These are phyloP conservation scores for Sesia apiformis DNA, from an alignment of 2,888 invertebrate genomes.

Conservation along the genomic window DNA sequence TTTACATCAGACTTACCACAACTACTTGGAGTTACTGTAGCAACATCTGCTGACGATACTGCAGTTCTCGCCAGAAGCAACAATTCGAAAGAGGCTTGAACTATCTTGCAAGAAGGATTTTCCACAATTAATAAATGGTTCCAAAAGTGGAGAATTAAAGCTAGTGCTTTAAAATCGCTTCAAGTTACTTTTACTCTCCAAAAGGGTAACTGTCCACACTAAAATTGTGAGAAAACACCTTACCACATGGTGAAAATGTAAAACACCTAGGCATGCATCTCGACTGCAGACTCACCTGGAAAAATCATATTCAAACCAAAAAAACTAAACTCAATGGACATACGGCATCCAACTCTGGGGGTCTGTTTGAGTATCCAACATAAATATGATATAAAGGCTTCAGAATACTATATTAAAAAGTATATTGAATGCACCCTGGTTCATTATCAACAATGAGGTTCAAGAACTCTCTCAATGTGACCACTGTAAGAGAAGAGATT, in stretches of 20 bases:
- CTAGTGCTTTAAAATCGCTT: not conserved
- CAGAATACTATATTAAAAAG: no score
- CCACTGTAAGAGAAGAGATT: no score
- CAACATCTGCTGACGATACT: slow-evolving; percentile 4
- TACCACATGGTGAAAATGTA: not conserved
- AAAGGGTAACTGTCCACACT: not conserved
- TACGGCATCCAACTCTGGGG: no score
- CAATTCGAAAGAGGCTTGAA: not conserved
- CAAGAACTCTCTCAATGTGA: no score
- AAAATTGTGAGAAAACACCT: not conserved
- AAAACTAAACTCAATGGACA: no score
- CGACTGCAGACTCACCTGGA: not conserved
- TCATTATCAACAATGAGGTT: no score
- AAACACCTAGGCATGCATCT: not conserved
- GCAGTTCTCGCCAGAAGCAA: not conserved
- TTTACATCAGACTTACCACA: slow-evolving; percentile 1
- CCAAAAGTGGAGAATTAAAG: not conserved
- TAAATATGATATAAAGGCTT: no score
- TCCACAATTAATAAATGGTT: not conserved
- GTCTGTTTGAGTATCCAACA: no score
- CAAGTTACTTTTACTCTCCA: not conserved
- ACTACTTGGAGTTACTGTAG: not conserved
- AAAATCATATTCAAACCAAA: no score
- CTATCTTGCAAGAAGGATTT: not conserved
- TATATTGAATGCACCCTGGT: no score